A percentile compares a stretch with the other conserved stretches of the same genome.
Conservation (phyloP, 2,888 invertebrate genomes). For the Sialis fuliginosa region DNA sequence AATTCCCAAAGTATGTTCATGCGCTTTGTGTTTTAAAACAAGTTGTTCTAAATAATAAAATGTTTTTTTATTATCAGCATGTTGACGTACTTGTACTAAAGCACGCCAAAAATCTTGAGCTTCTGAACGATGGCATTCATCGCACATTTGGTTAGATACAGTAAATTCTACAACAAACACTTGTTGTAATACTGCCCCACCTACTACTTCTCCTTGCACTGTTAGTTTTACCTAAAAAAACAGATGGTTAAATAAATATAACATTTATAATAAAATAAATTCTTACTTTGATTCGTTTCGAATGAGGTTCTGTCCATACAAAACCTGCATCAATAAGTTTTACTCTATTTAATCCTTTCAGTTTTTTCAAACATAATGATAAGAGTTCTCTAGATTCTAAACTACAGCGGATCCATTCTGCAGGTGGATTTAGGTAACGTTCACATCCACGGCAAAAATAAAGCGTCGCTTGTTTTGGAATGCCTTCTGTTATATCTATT, state of each 20-base stretch:
- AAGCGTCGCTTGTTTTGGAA: constrained; percentile 81
- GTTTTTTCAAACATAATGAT: constrained; percentile 75
- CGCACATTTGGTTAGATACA: constrained; percentile 88
- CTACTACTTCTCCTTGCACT: constrained; percentile 86
- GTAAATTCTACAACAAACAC: constrained; percentile 89
- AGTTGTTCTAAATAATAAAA: constrained; percentile 95
- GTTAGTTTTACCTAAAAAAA: constrained; percentile 58
- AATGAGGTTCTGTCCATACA: constrained; percentile 98
- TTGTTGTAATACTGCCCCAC: constrained; percentile 83
- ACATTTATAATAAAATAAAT: constrained; percentile 1
- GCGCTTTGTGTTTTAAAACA: constrained; percentile 88
- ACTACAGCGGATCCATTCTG: constrained; percentile 68
- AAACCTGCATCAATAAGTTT: constrained; percentile 92
- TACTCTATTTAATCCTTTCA: constrained; percentile 77
- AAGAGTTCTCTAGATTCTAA: constrained; percentile 86
- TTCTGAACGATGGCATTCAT: constrained; percentile 90
- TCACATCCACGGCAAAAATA: constrained; percentile 89
- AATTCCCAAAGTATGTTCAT: constrained; percentile 75
- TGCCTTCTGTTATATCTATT: constrained; percentile 90
- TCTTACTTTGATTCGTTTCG: constrained; percentile 79
- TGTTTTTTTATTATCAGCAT: constrained; percentile 87
- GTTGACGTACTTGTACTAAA: constrained; percentile 72
- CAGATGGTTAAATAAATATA: constrained; percentile 1
- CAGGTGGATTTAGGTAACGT: constrained; percentile 84
- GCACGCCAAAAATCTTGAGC: constrained; percentile 98